Conservation (phyloP, 2,888 invertebrate genomes). For the Hemaris fuciformis region DNA sequence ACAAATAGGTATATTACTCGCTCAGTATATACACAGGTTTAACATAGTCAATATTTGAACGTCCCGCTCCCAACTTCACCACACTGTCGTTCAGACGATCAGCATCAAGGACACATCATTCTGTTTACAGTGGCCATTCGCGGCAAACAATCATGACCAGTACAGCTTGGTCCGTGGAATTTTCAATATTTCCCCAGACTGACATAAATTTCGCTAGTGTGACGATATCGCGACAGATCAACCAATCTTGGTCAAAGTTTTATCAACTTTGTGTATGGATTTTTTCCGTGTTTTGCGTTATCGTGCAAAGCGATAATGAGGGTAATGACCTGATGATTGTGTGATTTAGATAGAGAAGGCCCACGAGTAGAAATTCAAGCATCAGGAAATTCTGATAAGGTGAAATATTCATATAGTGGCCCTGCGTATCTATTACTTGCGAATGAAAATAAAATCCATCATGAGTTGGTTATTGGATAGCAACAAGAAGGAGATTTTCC, state of each 20-base stretch:
- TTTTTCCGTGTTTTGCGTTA: constrained; percentile 73
- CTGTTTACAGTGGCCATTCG: constrained; percentile 40
- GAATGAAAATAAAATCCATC: constrained; percentile 33
- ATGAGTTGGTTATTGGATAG: constrained; percentile 42
- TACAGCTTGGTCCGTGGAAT: constrained; percentile 33
- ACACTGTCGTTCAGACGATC: constrained; percentile 31
- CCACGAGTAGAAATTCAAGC: constrained; percentile 35
- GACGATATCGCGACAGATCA: constrained; percentile 38
- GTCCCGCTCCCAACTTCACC: constrained; percentile 41
- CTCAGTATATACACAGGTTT: constrained; percentile 20
- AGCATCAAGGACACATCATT: constrained; percentile 43
- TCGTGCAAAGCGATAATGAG: constrained; percentile 70
- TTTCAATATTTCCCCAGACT: neutral
- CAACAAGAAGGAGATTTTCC: constrained; percentile 50
- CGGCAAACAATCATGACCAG: constrained; percentile 30
- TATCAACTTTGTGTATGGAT: constrained; percentile 62
- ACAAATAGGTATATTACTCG: neutral
- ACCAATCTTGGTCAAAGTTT: constrained; percentile 41
- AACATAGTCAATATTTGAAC: constrained; percentile 39
- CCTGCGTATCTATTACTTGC: neutral
- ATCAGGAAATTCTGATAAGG: constrained; percentile 27
- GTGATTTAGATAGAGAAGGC: constrained; percentile 56
- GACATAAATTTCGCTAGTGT: neutral
- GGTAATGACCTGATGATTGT: constrained; percentile 63
- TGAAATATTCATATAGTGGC: neutral